phyloP scores from a whole-genome alignment of 2,888 invertebrate genomes.

The Lasioglossum zephyrum region DNA sequence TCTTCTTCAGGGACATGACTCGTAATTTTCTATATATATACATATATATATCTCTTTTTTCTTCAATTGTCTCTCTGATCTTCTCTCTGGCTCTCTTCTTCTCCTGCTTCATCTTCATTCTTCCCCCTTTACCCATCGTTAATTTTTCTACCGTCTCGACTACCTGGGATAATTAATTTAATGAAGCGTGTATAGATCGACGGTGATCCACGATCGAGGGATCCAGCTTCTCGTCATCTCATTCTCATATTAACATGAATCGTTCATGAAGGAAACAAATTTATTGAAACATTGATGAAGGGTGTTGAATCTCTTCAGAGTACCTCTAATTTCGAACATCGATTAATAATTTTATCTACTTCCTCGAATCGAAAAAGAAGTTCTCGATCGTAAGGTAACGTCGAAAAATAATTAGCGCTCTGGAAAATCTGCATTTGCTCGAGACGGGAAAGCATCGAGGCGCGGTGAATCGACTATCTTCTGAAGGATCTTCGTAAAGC shows the following conservation, averaged over 20 bases:
- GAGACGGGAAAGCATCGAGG: background rate
- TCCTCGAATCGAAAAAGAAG: background rate
- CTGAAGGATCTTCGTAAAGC: slow-evolving; percentile 15
- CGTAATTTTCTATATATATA: slow-evolving; percentile 57
- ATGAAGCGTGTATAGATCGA: background rate
- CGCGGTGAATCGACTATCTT: background rate
- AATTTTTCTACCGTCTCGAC: slow-evolving; percentile 20
- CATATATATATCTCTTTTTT: slow-evolving; percentile 41
- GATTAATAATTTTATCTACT: background rate
- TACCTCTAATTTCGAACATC: background rate
- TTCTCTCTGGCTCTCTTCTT: slow-evolving; percentile 39
- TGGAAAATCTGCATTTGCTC: background rate
- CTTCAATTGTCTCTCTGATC: slow-evolving; percentile 34
- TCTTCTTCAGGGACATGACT: slow-evolving; percentile 75
- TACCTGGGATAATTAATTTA: background rate
- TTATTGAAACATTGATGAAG: slow-evolving; percentile 8
- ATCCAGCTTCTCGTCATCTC: slow-evolving; percentile 11
- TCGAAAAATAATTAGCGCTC: background rate
- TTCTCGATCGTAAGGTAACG: background rate
- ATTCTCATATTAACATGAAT: background rate
- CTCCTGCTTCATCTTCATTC: slow-evolving; percentile 56
- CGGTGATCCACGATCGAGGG: slow-evolving; percentile 7
- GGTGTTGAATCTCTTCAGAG: slow-evolving; percentile 26
- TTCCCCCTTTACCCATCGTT: slow-evolving; percentile 36
- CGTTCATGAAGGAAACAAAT: background rate